phyloP scores from a whole-genome alignment of 53 echinoderm and acorn worm genomes.

The Holothuria scabra region DNA sequence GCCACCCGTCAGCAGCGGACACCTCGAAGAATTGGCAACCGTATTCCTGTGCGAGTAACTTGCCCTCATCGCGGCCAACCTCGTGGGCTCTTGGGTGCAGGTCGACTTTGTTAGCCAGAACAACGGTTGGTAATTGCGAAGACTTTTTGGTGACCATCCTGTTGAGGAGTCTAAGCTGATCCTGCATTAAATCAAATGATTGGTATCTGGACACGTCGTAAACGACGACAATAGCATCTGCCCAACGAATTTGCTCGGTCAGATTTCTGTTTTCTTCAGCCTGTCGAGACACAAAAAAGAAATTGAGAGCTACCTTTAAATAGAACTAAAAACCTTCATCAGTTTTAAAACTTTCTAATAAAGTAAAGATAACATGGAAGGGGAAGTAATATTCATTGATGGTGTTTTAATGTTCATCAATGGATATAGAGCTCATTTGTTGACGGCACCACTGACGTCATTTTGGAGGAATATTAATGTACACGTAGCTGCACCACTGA shows the following conservation, averaged over 20 bases:
- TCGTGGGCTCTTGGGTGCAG: slow-evolving; percentile 74
- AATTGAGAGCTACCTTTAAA: no score
- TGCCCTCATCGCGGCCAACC: slow-evolving; percentile 74
- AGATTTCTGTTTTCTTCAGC: slow-evolving; percentile 67
- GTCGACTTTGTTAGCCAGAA: slow-evolving; percentile 89
- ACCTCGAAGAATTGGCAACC: slow-evolving; percentile 94
- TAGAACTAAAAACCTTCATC: no score
- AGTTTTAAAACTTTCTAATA: no score
- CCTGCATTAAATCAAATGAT: slow-evolving; percentile 72
- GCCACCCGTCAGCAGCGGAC: slow-evolving; percentile 85
- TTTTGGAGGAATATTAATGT: no score
- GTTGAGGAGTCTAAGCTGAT: slow-evolving; percentile 73
- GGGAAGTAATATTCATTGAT: no score
- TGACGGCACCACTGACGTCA: no score
- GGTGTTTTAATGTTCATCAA: no score
- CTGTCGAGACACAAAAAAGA: slow-evolving; percentile 1
- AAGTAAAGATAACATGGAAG: no score
- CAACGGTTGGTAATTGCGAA: slow-evolving; percentile 76
- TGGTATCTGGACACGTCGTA: slow-evolving; percentile 86
- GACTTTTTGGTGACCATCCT: slow-evolving; percentile 61
- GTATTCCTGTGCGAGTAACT: slow-evolving; percentile 82
- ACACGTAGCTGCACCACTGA: no score
- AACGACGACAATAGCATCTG: slow-evolving; percentile 83
- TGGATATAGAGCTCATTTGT: no score
- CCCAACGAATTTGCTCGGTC: slow-evolving; percentile 81